Percentiles rank a stretch among this genome's conserved stretches.
Evolutionary conservation across 2,797 vertebrate species (phyloP).

Genomic region (Danio albolineatus): DNA sequence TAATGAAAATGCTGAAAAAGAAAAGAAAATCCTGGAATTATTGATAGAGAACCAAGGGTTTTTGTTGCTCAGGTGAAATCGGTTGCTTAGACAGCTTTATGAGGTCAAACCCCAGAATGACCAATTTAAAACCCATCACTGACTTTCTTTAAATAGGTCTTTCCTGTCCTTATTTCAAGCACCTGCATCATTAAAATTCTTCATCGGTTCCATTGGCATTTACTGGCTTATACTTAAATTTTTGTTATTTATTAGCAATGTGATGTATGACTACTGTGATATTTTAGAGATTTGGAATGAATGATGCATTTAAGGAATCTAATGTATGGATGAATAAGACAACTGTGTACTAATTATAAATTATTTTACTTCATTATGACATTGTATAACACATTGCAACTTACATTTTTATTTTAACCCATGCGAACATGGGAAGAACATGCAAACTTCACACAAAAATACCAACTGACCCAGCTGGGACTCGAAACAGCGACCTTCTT

Average conservation of each 20-base stretch:
- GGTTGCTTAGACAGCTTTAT: slow-evolving; percentile 21
- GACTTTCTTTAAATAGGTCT: slow-evolving; percentile 61
- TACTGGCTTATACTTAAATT: slow-evolving; percentile 71
- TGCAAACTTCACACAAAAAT: too few species aligned
- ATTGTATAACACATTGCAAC: too few species aligned
- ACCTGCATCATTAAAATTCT: slow-evolving; percentile 71
- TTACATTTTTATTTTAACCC: too few species aligned
- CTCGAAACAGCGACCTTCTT: too few species aligned
- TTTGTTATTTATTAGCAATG: slow-evolving; percentile 69
- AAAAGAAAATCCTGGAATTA: not conserved
- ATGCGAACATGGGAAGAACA: too few species aligned
- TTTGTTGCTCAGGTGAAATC: not conserved
- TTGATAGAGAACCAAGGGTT: not conserved
- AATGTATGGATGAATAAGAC: too few species aligned
- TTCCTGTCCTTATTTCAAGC: slow-evolving; percentile 73
- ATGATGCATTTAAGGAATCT: too few species aligned
- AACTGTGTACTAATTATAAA: too few species aligned
- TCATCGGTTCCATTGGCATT: slow-evolving; percentile 66
- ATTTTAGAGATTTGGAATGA: slow-evolving; percentile 41
- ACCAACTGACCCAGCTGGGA: too few species aligned
- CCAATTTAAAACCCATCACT: slow-evolving; percentile 50
- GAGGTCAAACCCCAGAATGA: slow-evolving; percentile 29
- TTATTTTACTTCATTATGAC: too few species aligned
- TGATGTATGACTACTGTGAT: slow-evolving; percentile 62
- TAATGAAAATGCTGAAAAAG: not conserved